phyloP scores from a whole-genome alignment of 1,140 invertebrate species.

The Onthophagus taurus region DNA sequence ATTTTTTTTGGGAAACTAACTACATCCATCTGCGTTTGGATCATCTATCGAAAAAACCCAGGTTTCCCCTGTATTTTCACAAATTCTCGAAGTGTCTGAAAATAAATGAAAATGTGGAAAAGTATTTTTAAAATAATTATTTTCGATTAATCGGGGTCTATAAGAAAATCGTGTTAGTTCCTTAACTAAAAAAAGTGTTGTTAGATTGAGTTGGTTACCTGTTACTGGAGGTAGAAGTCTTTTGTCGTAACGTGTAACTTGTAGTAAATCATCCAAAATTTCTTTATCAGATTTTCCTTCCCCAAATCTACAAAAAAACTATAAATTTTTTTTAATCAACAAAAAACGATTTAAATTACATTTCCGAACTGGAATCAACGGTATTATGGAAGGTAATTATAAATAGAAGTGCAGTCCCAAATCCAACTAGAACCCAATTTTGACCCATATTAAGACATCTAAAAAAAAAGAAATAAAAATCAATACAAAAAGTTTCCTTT shows the following conservation, averaged over 20 bases:
- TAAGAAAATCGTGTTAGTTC: not conserved
- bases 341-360: not conserved
- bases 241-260: conserved; percentile 76
- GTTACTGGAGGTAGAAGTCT: conserved; percentile 74
- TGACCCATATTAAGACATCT: conserved; percentile 59
- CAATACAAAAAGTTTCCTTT: not conserved
- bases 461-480: conserved; percentile 28
- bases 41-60: no score
- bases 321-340: conserved; percentile 2
- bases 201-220: conserved; percentile 47
- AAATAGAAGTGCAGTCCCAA: no score
- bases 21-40: no score
- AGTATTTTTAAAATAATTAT: not conserved
- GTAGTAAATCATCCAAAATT: conserved; percentile 73
- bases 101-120: not conserved
- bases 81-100: no score
- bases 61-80: no score
- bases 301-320: conserved; percentile 58
- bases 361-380: not conserved
- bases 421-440: conserved; percentile 51
- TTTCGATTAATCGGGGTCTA: no score
- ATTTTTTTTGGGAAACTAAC: no score
- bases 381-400: no score
- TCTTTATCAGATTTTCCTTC: conserved; percentile 84
- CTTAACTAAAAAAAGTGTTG: not conserved